These are phyloP conservation scores for Varecia variegata DNA, from an alignment of 2,797 vertebrate species.

Conservation along the genomic window DNA sequence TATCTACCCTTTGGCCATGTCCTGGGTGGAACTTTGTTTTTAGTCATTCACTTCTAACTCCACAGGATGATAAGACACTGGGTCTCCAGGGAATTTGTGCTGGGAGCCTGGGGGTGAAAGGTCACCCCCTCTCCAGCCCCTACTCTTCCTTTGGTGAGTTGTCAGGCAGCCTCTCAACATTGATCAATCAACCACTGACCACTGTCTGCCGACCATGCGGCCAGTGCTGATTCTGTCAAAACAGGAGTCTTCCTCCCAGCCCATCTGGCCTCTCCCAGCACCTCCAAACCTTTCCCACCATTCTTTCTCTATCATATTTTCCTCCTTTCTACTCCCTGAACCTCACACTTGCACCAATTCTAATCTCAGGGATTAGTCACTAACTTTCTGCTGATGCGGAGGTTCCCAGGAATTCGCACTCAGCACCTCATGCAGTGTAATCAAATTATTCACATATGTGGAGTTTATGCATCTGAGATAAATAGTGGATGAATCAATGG, in stretches of 20 bases:
- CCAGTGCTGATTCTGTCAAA: not conserved
- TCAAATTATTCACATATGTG: not conserved
- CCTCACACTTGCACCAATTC: not conserved
- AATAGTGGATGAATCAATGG: not conserved
- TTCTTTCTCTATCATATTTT: not conserved
- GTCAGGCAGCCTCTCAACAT: slow-evolving; percentile 66
- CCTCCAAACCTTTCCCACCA: not conserved
- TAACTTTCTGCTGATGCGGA: not conserved
- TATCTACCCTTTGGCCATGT: not conserved
- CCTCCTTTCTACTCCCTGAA: not conserved
- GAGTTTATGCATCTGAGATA: not conserved
- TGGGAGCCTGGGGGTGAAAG: slow-evolving; percentile 68
- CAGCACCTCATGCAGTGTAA: not conserved
- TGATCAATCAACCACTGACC: slow-evolving; percentile 69
- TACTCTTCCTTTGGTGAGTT: slow-evolving; percentile 58
- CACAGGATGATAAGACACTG: slow-evolving; percentile 35
- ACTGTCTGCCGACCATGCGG: not conserved
- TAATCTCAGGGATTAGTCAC: not conserved
- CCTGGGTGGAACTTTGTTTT: slow-evolving; percentile 62
- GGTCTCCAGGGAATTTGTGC: slow-evolving; percentile 45
- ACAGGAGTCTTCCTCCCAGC: not conserved
- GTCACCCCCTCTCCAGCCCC: slow-evolving; percentile 51
- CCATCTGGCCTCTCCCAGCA: not conserved
- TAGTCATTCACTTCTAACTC: slow-evolving; percentile 48
- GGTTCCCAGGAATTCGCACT: not conserved